Evolutionary conservation across 1,140 invertebrate genomes (phyloP), one percentile per base, ranked within the genome.

Genomic region (Araneus ventricosus): DNA sequence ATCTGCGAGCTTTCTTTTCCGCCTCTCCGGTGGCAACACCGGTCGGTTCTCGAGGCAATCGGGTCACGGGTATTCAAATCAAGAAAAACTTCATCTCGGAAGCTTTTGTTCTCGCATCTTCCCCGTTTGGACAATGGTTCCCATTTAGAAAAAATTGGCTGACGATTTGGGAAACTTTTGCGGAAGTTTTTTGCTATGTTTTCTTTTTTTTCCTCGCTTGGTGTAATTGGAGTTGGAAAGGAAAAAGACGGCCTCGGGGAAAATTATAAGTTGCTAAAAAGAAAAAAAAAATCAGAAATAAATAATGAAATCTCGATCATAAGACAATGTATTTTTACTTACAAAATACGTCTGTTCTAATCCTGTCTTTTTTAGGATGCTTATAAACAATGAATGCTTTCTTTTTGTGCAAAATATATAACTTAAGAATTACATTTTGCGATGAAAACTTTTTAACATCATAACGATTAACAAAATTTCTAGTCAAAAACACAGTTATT

Each of bases 1-100:
- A 39, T 41, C 34, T 41, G 30, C 75, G n/a, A n/a, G 6, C 80
- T 27, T 27, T 52, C n/a, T 41, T 82, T 82, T 4, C 80, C 80
- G 37, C n/a, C 80, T 52, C 39, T 41, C 20, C n/a, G 37, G 80
- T 82, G 80, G 52, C 85, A 87, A 87, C 85, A 87, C 85, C 85
- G 85, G 85, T 87, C 45, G 80, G 20, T 61, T 45, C 85, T 63
- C 27, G 34, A 87, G 85, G 85, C 85, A 87, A 61, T 63, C 85
- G 85, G 85, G 85, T 87, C 85, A 87, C 41, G 85, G 85, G 41
- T 87, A 63, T 45, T 75, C 27, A 34, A 75, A 75, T 20, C 10
- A 52, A 52, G 39, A 52, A 52, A 75, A 22, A 4, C 17, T 75
- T 17, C 30, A 20, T 34, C 30, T 30, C 67, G 30, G 67, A 75